Conservation (phyloP, 2,113 vertebrate genomes). For the Halichoerus grypus region DNA sequence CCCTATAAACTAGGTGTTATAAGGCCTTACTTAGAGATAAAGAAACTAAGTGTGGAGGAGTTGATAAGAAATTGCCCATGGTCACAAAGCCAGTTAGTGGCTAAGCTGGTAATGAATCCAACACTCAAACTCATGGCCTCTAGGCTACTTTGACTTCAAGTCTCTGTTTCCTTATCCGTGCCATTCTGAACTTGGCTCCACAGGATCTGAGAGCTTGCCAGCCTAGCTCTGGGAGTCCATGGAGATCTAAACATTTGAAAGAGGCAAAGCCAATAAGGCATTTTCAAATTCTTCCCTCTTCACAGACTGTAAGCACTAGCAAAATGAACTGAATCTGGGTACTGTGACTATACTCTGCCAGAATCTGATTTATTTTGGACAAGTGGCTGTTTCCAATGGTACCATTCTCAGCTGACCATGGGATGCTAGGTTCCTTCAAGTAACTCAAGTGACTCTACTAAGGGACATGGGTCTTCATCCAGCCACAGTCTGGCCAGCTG, state of each 20-base stretch:
- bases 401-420: not conserved
- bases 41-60: not conserved
- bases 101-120: not conserved
- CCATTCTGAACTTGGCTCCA: not conserved
- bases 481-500: not conserved
- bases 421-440: not conserved
- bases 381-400: not conserved
- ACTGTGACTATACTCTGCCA: not conserved
- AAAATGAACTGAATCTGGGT: constrained; percentile 5
- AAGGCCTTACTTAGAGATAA: not conserved
- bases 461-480: not conserved
- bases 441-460: not conserved
- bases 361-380: not conserved
- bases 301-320: not conserved
- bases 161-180: not conserved
- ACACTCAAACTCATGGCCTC: not conserved
- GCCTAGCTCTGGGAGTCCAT: not conserved
- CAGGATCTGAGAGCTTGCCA: not conserved
- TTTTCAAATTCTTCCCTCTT: not conserved
- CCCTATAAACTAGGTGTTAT: not conserved
- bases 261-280: not conserved
- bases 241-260: not conserved
- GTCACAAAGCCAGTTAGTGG: not conserved
- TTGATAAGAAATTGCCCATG: not conserved
- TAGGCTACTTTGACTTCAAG: not conserved